These are phyloP conservation scores for Andrena dorsata DNA, from an alignment of 2,888 invertebrate species.

Conservation along the genomic window DNA sequence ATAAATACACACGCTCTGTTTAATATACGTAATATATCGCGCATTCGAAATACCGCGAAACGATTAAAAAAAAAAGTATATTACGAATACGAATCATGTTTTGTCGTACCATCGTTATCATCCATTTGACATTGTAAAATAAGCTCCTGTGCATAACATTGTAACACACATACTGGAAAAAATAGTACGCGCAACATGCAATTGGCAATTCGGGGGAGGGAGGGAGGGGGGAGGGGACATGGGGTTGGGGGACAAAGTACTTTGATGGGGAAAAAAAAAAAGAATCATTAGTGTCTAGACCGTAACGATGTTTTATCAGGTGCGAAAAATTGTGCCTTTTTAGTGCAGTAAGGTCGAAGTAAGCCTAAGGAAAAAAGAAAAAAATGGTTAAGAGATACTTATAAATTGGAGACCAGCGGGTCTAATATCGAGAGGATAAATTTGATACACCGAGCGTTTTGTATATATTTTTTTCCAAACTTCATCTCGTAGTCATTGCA, in stretches of 20 bases:
- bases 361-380: constrained; percentile 82
- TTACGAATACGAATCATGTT: constrained; percentile 60
- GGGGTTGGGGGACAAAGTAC: constrained; percentile 34
- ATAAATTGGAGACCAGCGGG: constrained; percentile 72
- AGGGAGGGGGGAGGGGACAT: constrained; percentile 20
- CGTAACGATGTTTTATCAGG: constrained; percentile 80
- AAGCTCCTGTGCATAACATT: constrained; percentile 59
- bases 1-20: constrained; percentile 72
- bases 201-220: constrained; percentile 52
- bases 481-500: constrained; percentile 51
- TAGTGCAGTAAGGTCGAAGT: constrained; percentile 84
- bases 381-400: constrained; percentile 75
- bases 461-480: constrained; percentile 62
- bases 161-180: constrained; percentile 50
- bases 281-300: constrained; percentile 74
- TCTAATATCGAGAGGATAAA: constrained; percentile 70
- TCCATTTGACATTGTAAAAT: constrained; percentile 71
- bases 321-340: constrained; percentile 85
- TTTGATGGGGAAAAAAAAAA: constrained; percentile 56
- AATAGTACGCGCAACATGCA: constrained; percentile 54
- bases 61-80: constrained; percentile 46
- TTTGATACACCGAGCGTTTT: constrained; percentile 59
- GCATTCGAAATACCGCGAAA: constrained; percentile 49
- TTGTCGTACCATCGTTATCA: constrained; percentile 70
- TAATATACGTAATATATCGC: constrained; percentile 74